phyloP scores from a whole-genome alignment of 2,113 vertebrate genomes.

The Halcyon malimbica region DNA sequence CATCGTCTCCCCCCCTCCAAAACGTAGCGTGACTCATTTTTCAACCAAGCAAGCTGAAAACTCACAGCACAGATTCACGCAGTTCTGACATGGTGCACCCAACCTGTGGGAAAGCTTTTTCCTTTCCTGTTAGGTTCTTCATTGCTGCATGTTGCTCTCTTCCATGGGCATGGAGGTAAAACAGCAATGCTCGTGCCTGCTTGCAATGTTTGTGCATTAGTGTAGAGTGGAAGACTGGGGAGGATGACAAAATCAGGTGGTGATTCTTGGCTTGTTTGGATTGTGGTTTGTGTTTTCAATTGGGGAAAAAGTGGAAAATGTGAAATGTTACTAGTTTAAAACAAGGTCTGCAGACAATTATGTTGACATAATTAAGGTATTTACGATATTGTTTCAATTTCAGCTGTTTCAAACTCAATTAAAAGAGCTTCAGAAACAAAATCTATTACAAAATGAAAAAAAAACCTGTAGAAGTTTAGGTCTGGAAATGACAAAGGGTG shows the following conservation, averaged over 20 bases:
- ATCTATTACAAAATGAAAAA: neutral
- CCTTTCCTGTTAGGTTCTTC: neutral
- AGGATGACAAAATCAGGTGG: neutral
- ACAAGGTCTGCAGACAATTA: neutral
- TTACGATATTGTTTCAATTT: neutral
- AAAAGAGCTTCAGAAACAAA: neutral
- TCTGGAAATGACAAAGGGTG: neutral
- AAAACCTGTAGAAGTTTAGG: neutral
- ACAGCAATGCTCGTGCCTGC: neutral
- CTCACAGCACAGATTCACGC: neutral
- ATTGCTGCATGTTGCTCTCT: neutral
- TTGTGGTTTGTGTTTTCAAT: neutral
- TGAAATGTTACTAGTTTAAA: neutral
- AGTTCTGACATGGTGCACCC: neutral
- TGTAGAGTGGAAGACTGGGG: neutral
- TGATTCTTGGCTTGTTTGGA: neutral
- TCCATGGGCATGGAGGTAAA: neutral
- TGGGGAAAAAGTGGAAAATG: neutral
- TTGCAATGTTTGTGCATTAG: neutral
- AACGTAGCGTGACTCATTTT: fast-evolving
- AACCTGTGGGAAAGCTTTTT: neutral
- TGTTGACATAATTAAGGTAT: neutral
- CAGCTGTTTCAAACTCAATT: neutral
- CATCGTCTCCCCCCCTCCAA: neutral
- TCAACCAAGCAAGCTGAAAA: neutral